Evolutionary conservation across 1,140 invertebrate species (phyloP).

Genomic region (Drosophila elegans): DNA sequence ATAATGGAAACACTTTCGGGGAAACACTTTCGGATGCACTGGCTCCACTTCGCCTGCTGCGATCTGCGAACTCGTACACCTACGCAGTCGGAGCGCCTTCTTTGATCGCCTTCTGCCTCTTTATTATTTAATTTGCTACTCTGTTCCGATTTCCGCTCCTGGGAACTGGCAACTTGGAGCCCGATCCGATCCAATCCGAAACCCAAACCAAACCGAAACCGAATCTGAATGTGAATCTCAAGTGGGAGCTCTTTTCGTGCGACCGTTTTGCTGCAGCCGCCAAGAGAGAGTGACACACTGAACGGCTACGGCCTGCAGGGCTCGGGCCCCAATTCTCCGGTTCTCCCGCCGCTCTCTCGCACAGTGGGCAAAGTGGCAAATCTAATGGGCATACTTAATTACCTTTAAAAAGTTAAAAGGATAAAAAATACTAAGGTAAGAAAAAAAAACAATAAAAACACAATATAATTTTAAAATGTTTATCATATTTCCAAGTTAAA

Average conservation of each 20-base stretch:
- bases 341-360: constrained; percentile 23
- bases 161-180: constrained; percentile 11
- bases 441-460: too few relatives aligned
- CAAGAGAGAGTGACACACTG: constrained; percentile 74
- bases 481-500: too few relatives aligned
- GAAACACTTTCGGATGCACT: constrained; percentile 48
- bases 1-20: constrained; percentile 41
- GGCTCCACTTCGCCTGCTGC: constrained; percentile 19
- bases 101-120: constrained; percentile 41
- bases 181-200: neutral
- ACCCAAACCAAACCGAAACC: constrained; percentile 8
- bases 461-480: too few relatives aligned
- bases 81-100: constrained; percentile 32
- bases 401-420: neutral
- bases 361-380: constrained; percentile 5
- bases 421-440: too few relatives aligned
- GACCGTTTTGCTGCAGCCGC: constrained; percentile 71
- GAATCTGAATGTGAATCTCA: constrained; percentile 9
- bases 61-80: constrained; percentile 8
- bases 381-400: neutral
- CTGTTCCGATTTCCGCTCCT: constrained; percentile 41
- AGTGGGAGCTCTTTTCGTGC: constrained; percentile 41
- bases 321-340: constrained; percentile 42
- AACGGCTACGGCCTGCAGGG: constrained; percentile 48
- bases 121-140: constrained; percentile 33